Conservation (phyloP, 2,888 invertebrate genomes). For the Taenaris catops region DNA sequence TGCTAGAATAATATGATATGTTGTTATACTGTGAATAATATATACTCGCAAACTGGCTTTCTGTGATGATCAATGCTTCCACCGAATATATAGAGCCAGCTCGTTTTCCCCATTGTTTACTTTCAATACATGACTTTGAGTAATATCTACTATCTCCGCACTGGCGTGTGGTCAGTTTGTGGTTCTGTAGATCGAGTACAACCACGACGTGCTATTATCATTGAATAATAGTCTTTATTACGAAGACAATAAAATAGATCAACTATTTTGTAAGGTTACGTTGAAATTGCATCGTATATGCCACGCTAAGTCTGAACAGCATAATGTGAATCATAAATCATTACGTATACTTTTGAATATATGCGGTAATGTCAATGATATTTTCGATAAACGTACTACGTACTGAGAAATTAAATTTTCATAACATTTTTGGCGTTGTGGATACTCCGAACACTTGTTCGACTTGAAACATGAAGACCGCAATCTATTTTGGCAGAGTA, state of each 20-base stretch:
- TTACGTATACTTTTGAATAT: constrained; percentile 4
- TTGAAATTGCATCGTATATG: constrained; percentile 10
- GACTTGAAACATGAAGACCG: too few relatives aligned
- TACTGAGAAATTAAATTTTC: too few relatives aligned
- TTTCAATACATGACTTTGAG: constrained; percentile 57
- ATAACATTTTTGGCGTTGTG: background rate
- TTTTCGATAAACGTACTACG: too few relatives aligned
- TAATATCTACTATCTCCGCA: constrained; percentile 37
- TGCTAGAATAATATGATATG: too few relatives aligned
- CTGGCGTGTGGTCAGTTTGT: constrained; percentile 30
- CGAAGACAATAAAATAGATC: background rate
- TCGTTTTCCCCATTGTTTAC: constrained; percentile 48
- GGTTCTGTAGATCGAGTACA: constrained; percentile 18
- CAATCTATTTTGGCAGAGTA: too few relatives aligned
- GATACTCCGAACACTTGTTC: background rate
- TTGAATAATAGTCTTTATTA: constrained; percentile 13
- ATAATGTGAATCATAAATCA: constrained; percentile 10
- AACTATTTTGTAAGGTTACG: constrained; percentile 7
- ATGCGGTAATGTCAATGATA: too few relatives aligned
- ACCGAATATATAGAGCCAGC: constrained; percentile 40
- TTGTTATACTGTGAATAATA: too few relatives aligned
- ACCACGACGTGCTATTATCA: constrained; percentile 4
- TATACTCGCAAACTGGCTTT: background rate
- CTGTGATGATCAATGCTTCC: constrained; percentile 56
- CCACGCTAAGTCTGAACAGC: constrained; percentile 6